phyloP scores from a whole-genome alignment of 1,140 invertebrate species.

The Oryzaephilus surinamensis region DNA sequence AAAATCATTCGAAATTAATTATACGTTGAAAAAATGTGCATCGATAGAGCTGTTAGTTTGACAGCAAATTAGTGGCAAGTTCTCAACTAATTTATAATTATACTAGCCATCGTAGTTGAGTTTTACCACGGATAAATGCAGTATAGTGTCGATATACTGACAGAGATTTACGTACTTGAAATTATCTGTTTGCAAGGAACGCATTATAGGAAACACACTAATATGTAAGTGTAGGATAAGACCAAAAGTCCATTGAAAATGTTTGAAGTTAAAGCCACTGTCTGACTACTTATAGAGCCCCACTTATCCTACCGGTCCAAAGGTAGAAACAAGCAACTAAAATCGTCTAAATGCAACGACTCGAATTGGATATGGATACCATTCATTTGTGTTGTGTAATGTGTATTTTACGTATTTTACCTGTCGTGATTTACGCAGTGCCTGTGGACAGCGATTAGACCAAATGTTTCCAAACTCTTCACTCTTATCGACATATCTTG shows the following conservation, averaged over 20 bases:
- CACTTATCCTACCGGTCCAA: slow-evolving; percentile 25
- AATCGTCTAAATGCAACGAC: slow-evolving; percentile 9
- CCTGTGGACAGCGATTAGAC: slow-evolving; percentile 27
- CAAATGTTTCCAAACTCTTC: slow-evolving; percentile 26
- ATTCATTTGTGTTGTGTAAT: slow-evolving; percentile 16
- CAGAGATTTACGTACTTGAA: slow-evolving; percentile 30
- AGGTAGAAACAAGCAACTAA: slow-evolving; percentile 20
- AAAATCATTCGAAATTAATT: slow-evolving; percentile 19
- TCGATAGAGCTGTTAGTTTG: slow-evolving; percentile 20
- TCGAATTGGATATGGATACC: slow-evolving; percentile 7
- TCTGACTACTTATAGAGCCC: slow-evolving; percentile 25
- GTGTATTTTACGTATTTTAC: slow-evolving; percentile 7
- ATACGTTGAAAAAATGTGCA: slow-evolving; percentile 13
- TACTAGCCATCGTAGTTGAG: slow-evolving; percentile 26
- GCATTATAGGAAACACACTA: too few species aligned
- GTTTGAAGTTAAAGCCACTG: slow-evolving; percentile 17
- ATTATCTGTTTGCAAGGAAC: slow-evolving; percentile 19
- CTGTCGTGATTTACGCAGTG: slow-evolving; percentile 25
- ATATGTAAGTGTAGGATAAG: not conserved
- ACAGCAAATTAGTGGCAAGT: slow-evolving; percentile 32
- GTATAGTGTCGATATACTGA: slow-evolving; percentile 28
- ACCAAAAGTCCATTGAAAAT: slow-evolving; percentile 1
- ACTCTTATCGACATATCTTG: slow-evolving; percentile 25
- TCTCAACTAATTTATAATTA: slow-evolving; percentile 31
- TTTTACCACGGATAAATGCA: slow-evolving; percentile 31